These are phyloP conservation scores for Thymelicus acteon DNA, from an alignment of 2,888 invertebrate genomes.

Conservation along the genomic window DNA sequence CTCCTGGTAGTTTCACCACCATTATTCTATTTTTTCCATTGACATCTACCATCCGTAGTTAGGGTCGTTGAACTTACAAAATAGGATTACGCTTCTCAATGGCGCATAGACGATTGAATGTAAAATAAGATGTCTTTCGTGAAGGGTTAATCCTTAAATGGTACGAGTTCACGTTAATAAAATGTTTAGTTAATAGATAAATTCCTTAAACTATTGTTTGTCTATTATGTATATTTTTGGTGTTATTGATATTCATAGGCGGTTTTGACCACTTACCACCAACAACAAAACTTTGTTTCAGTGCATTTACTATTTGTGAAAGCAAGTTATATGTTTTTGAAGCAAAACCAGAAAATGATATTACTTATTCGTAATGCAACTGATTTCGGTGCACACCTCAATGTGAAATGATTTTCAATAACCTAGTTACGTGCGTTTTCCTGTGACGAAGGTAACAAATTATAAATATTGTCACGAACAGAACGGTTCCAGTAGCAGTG, in stretches of 20 bases:
- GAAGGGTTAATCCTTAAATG: constrained; percentile 18
- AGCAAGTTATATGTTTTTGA: too few species aligned
- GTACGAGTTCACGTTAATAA: constrained; percentile 4
- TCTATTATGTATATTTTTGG: too few species aligned
- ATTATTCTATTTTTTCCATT: constrained; percentile 70
- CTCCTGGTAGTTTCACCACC: constrained; percentile 58
- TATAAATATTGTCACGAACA: constrained; percentile 7
- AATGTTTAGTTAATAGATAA: not conserved
- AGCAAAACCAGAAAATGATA: too few species aligned
- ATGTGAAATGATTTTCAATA: too few species aligned
- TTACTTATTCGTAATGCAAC: too few species aligned
- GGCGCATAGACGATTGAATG: constrained; percentile 47
- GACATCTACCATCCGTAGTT: constrained; percentile 48
- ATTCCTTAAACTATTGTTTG: too few species aligned
- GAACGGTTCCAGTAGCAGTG: constrained; percentile 9
- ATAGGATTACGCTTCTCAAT: constrained; percentile 46
- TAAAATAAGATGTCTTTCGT: constrained; percentile 41
- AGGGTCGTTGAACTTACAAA: constrained; percentile 53
- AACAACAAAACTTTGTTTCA: too few species aligned
- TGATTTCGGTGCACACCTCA: too few species aligned
- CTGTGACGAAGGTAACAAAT: not conserved
- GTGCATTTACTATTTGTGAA: too few species aligned
- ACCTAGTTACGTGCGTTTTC: too few species aligned
- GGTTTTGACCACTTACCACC: too few species aligned
- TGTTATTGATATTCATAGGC: too few species aligned